Base-by-base conservation (phyloP, 2,113 vertebrate species). In the Sporophila hypoxantha region DNA sequence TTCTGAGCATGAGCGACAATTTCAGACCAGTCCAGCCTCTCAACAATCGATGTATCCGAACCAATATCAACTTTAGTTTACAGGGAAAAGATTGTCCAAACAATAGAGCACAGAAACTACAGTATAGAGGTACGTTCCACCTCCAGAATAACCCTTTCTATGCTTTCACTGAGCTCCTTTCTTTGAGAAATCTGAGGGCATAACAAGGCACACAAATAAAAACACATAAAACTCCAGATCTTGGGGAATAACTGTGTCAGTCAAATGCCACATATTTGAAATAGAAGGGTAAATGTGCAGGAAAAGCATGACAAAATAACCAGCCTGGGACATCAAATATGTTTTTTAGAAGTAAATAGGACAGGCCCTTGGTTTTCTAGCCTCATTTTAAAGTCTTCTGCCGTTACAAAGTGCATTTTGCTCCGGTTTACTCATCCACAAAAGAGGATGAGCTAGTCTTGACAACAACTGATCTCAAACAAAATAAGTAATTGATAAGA, bases 1-100 rank as follows among this genome's bases (percentile, higher is more conserved):
- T 99, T 96, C 97, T 99, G 95, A 99, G 99, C 97, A 99, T 99
- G 99, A 99, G 99, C 9, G 99, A 99, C 96, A 99, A 99, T 78
- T 98, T 99, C 88, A 98, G 99, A 92, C 99, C 99, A 3, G 98
- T 98, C n/a, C 99, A 99, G 96, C 98, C 98, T 15, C 98, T 99
- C 83, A 99, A 99, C 97, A 99, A 99, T 95, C 98, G 99, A 95
- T 99, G 99, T 94, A 99, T 99, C 94, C 98, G 99, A 93, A 99
- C 99, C 94, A 99, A 99, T 91, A 99, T 99, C 96, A 99, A 99
- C 97, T 99, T 99, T 97, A 99, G 98, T 98, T 97, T 99, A 97
- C 99, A 99, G 93, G 99, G 99, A 89, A 99, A 99, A 96, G 99
- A 99, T 95, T 99, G 99, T 92, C 99, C 99, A 87, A 99, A 99